A percentile compares a stretch with the other conserved stretches of the same genome.
Evolutionary conservation across 1,140 invertebrate genomes (phyloP).

Genomic region (Eriocheir sinensis): DNA sequence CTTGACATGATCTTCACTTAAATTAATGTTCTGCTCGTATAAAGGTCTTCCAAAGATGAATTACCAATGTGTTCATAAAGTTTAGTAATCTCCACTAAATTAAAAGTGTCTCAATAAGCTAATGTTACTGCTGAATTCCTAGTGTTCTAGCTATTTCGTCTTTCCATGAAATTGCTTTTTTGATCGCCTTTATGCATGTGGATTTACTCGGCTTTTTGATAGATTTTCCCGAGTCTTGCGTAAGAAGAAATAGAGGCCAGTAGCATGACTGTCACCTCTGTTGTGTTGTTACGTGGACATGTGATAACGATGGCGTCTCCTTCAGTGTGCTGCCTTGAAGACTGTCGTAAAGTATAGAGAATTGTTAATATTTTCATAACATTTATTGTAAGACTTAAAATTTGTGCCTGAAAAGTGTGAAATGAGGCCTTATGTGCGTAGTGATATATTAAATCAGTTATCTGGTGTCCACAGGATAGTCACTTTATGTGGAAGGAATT

Average conservation of each 20-base stretch:
- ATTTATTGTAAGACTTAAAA: neutral
- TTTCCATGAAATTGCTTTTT: no score
- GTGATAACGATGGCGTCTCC: neutral
- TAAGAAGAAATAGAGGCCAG: neutral
- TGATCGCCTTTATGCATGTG: neutral
- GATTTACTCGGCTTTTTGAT: neutral
- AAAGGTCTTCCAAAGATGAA: neutral
- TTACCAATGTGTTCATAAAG: neutral
- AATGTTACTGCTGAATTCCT: slow-evolving; percentile 14
- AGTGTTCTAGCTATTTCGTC: no score
- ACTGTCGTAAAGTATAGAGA: slow-evolving; percentile 9
- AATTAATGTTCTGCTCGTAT: neutral
- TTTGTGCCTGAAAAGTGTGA: neutral
- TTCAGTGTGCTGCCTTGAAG: neutral
- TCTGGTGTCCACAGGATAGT: neutral
- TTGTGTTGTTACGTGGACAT: neutral
- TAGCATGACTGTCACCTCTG: neutral
- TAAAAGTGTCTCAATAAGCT: neutral
- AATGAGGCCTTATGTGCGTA: neutral
- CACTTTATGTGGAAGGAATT: neutral
- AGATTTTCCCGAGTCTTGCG: neutral
- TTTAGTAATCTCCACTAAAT: neutral
- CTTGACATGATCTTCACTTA: neutral
- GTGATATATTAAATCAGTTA: neutral
- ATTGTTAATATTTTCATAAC: neutral